Evolutionary conservation across 30 jellyfish, hydroid and myxozoan species (phyloP), one percentile per base, ranked within the genome.

Genomic region (Chrysaora quinquecirrha): DNA sequence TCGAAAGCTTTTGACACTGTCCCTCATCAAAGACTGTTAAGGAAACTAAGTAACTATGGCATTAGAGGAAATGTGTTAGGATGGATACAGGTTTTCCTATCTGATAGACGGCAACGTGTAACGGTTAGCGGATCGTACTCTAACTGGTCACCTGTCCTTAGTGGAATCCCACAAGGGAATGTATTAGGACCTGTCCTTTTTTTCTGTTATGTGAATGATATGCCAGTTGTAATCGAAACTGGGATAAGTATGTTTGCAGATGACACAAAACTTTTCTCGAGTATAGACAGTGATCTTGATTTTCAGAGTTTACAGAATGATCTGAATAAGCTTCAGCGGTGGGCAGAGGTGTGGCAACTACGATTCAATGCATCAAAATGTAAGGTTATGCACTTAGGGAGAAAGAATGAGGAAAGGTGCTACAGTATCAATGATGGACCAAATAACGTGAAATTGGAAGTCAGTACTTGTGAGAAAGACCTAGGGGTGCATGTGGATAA

Each of bases 171-270:
- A n/a, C n/a, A n/a, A n/a, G n/a, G n/a, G n/a, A n/a, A n/a, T n/a
- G n/a, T n/a, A n/a, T n/a, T n/a, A n/a, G n/a, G n/a, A n/a, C n/a
- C n/a, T n/a, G n/a, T n/a, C n/a, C n/a, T n/a, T n/a, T n/a, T n/a
- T n/a, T n/a, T n/a, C n/a, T n/a, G n/a, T n/a, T n/a, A n/a, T n/a
- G n/a, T n/a, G n/a, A n/a, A n/a, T n/a, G n/a, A 28, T 67, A 67
- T 30, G 64, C 80, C 64, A 67, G 80, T 9, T 67, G 80, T 67
- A 67, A 30, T 67, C 66, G 34, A 67, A 30, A 28, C 30, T 67
- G 62, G 80, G 80, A 67, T 33, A 11, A 67, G 80, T 67, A 67
- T 67, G 80, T 67, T 67, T 67, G 80, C 80, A 67, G 62, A 67
- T n/a, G n/a, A n/a, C 63, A 30, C 64, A 67, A 30, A 67, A 22